Conservation (phyloP, 1,140 invertebrate genomes). For the Drosophila tani region DNA sequence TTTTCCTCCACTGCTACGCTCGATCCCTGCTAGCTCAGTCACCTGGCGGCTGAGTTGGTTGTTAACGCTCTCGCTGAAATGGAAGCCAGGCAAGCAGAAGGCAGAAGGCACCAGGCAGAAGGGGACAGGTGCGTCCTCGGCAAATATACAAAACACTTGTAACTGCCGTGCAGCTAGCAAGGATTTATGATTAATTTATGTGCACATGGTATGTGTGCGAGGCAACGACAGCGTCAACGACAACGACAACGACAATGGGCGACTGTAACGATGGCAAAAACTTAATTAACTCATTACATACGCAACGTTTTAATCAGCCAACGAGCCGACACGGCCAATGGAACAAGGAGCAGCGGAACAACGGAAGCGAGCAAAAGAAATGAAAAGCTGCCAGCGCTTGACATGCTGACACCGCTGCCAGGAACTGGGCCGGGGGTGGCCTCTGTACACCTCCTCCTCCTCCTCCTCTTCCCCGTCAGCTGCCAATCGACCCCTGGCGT, state of each 20-base stretch:
- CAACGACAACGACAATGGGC: slow-evolving; percentile 27
- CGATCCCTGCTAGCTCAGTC: slow-evolving; percentile 10
- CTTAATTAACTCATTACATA: slow-evolving; percentile 85
- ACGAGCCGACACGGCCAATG: slow-evolving; percentile 62
- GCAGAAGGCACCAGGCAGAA: slow-evolving; percentile 6
- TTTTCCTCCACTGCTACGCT: slow-evolving; percentile 10
- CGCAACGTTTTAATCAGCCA: slow-evolving; percentile 80
- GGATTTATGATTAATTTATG: slow-evolving; percentile 83
- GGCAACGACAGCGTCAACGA: slow-evolving; percentile 23
- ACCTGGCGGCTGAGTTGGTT: slow-evolving; percentile 25
- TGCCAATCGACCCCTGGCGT: slow-evolving; percentile 52
- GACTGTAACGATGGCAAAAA: slow-evolving; percentile 65
- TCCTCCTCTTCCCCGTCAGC: not conserved
- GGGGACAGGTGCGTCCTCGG: slow-evolving; percentile 58
- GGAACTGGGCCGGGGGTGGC: not conserved
- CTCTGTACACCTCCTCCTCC: not conserved
- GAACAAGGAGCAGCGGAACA: not conserved
- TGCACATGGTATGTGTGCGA: slow-evolving; percentile 38
- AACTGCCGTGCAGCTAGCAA: slow-evolving; percentile 48
- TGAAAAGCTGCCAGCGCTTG: slow-evolving; percentile 47
- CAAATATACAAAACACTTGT: slow-evolving; percentile 82
- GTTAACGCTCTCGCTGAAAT: slow-evolving; percentile 42
- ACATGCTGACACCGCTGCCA: slow-evolving; percentile 51
- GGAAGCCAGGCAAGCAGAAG: slow-evolving; percentile 5
- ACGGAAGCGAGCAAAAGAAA: slow-evolving; percentile 45